Conservation (phyloP, 2,888 invertebrate species). For the Anthophora plumipes region DNA sequence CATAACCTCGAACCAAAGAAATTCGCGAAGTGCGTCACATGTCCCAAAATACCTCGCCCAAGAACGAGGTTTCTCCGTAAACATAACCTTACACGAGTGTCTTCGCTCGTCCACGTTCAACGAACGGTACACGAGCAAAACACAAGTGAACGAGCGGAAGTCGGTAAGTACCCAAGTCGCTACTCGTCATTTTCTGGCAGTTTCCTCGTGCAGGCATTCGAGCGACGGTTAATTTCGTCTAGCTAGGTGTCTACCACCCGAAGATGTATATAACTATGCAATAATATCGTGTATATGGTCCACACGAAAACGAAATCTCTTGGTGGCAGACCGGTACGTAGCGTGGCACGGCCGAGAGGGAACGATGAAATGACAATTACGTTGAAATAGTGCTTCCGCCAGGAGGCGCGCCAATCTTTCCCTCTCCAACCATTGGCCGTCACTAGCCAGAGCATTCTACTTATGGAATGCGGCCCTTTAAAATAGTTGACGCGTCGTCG, state of each 20-base stretch:
- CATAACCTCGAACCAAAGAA: constrained; percentile 5
- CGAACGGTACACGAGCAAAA: constrained; percentile 6
- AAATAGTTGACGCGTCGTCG: constrained; percentile 18
- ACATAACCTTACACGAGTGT: not conserved
- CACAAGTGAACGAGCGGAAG: constrained; percentile 44
- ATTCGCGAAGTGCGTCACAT: constrained; percentile 1
- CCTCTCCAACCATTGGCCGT: constrained; percentile 46
- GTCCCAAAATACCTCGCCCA: constrained; percentile 2
- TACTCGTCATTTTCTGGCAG: constrained; percentile 64
- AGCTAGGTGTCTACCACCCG: constrained; percentile 65
- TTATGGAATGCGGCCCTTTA: constrained; percentile 25
- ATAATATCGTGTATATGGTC: constrained; percentile 52
- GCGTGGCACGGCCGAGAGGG: constrained; percentile 69
- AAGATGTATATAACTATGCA: constrained; percentile 63
- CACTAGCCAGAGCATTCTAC: constrained; percentile 11
- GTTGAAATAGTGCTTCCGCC: constrained; percentile 83
- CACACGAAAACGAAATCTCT: constrained; percentile 60
- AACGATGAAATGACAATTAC: constrained; percentile 81
- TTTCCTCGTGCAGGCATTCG: constrained; percentile 45
- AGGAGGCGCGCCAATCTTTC: constrained; percentile 68
- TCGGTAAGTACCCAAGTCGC: constrained; percentile 40
- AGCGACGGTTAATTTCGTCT: constrained; percentile 68
- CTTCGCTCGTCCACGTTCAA: not conserved
- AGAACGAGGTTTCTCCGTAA: not conserved
- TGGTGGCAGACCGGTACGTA: constrained; percentile 47